Evolutionary conservation across 2,113 vertebrate genomes (phyloP).

Genomic region (Perccottus glenii): DNA sequence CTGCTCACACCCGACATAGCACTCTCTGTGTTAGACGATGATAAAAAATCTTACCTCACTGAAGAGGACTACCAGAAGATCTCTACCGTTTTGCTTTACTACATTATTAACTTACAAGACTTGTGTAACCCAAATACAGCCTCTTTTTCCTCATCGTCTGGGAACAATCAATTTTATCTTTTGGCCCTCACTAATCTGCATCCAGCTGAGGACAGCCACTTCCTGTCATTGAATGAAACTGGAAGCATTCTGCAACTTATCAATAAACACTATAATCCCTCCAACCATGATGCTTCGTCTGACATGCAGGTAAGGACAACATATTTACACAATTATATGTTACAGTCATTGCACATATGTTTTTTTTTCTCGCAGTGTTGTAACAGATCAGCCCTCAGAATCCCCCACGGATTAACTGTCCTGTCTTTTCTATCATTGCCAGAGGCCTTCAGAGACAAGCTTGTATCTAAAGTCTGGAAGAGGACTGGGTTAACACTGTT

Average conservation of each 20-base stretch:
- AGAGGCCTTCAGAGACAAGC: too few relatives aligned
- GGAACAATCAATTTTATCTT: constrained; percentile 84
- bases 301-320: constrained; percentile 45
- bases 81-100: constrained; percentile 87
- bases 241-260: constrained; percentile 84
- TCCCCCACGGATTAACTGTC: too few relatives aligned
- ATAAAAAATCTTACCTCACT: constrained; percentile 69
- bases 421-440: too few relatives aligned
- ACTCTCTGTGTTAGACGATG: constrained; percentile 81
- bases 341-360: neutral
- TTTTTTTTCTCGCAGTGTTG: constrained; percentile 13
- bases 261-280: constrained; percentile 81
- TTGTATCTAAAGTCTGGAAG: too few relatives aligned
- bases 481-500: too few relatives aligned
- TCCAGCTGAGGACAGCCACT: constrained; percentile 62
- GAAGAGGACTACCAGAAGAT: constrained; percentile 83
- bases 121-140: constrained; percentile 78
- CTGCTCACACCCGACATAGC: constrained; percentile 69
- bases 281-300: constrained; percentile 67
- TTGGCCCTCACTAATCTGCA: constrained; percentile 71
- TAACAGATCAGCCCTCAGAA: too few relatives aligned
- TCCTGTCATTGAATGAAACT: constrained; percentile 84
- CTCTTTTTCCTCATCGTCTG: constrained; percentile 69
- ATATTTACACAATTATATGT: neutral
- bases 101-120: constrained; percentile 83